phyloP scores from a whole-genome alignment of 1,140 invertebrate genomes.

The Papilio helenus region DNA sequence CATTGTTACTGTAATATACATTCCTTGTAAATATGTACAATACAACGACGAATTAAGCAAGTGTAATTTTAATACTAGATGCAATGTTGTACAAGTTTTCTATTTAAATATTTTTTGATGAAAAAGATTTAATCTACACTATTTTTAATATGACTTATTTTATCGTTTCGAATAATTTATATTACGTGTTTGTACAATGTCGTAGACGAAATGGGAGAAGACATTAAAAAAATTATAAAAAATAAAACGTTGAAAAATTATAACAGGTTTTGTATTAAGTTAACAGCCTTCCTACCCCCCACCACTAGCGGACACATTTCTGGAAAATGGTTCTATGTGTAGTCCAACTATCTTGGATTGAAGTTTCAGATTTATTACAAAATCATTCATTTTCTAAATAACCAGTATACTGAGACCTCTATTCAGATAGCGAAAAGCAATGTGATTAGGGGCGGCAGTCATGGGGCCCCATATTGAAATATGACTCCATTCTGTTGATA shows the following conservation, averaged over 20 bases:
- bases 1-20: slow-evolving; percentile 82
- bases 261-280: slow-evolving; percentile 70
- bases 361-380: slow-evolving; percentile 50
- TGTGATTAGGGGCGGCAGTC: slow-evolving; percentile 73
- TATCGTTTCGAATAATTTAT: slow-evolving; percentile 83
- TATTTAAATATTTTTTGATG: slow-evolving; percentile 80
- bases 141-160: slow-evolving; percentile 81
- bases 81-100: slow-evolving; percentile 82
- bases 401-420: slow-evolving; percentile 53
- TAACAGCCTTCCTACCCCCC: slow-evolving; percentile 61
- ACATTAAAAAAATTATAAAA: slow-evolving; percentile 81
- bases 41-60: slow-evolving; percentile 77
- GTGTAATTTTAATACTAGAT: slow-evolving; percentile 80
- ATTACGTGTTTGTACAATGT: slow-evolving; percentile 81
- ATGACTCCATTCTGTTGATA: slow-evolving; percentile 65
- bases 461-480: slow-evolving; percentile 71
- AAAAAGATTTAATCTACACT: slow-evolving; percentile 81
- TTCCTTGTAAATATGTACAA: slow-evolving; percentile 82
- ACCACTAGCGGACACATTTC: slow-evolving; percentile 62
- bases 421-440: slow-evolving; percentile 50
- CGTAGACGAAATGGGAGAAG: slow-evolving; percentile 73
- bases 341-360: slow-evolving; percentile 52
- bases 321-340: slow-evolving; percentile 58
- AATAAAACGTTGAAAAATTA: slow-evolving; percentile 80
- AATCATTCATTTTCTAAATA: background rate